Evolutionary conservation across 23 tunicate species (phyloP).

Genomic region (Styela clava): DNA sequence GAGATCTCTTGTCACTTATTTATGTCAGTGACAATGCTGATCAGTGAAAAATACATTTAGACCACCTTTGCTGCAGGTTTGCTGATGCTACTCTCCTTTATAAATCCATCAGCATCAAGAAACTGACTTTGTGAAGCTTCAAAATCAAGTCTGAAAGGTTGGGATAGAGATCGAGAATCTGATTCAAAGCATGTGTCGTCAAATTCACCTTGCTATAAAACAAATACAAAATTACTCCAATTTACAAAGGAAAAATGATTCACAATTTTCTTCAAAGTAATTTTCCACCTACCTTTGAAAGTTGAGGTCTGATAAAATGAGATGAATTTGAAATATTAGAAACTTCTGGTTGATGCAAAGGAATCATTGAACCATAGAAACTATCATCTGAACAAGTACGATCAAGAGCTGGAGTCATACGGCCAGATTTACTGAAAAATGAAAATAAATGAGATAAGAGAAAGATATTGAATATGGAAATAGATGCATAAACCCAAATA

Average conservation of each 20-base stretch:
- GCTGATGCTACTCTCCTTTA: constrained; percentile 46
- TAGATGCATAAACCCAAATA: not conserved
- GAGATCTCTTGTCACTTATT: no score
- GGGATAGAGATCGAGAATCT: constrained; percentile 26
- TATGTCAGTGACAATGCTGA: no score
- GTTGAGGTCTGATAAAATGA: constrained; percentile 8
- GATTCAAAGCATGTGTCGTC: constrained; percentile 19
- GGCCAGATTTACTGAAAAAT: constrained; percentile 44
- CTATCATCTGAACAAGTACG: constrained; percentile 41
- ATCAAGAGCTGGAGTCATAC: constrained; percentile 25
- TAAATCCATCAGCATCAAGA: constrained; percentile 82
- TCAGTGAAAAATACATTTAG: no score
- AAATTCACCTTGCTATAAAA: constrained; percentile 26
- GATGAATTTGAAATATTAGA: constrained; percentile 55
- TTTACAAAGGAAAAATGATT: no score
- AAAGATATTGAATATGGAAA: not conserved
- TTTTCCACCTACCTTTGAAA: constrained; percentile 13
- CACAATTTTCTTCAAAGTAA: no score
- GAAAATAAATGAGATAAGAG: not conserved
- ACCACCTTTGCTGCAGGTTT: constrained; percentile 2
- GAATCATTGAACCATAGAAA: constrained; percentile 62
- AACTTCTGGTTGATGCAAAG: constrained; percentile 54
- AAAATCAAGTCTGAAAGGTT: constrained; percentile 25
- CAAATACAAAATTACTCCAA: not conserved
- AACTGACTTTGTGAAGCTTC: constrained; percentile 49